Evolutionary conservation across 2,888 invertebrate genomes (phyloP), one percentile per base, ranked within the genome.

Genomic region (Coenonympha arcania): DNA sequence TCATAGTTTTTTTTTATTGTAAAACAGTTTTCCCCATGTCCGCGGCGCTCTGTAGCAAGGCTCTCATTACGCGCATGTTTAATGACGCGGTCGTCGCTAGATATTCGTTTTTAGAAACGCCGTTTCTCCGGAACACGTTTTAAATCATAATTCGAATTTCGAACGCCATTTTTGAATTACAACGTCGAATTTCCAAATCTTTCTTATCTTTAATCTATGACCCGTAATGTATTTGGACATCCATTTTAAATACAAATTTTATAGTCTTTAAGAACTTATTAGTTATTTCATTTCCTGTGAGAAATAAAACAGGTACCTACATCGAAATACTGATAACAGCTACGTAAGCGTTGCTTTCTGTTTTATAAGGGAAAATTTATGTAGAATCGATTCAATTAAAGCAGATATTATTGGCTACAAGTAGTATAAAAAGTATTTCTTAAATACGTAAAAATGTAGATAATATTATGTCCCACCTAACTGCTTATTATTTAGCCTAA

Each of bases 101-200:
- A 83, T 77, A 73, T 71, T 78, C 77, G 73, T 81, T 83, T 81
- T 79, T 80, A 79, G 76, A 79, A 82, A 79, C 84, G 73, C 76
- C 80, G 74, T 85, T 84, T 85, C 84, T 79, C 85, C 83, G 79
- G 84, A 86, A 86, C 86, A 85, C 80, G 86, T 86, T 86, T 84
- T 82, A 84, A 85, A 86, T 85, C 84, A 85, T 85, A 86, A 81
- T 85, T 84, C 79, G 81, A 82, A 78, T 81, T 85, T 84, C 79
- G 81, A 82, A 78, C 81, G 76, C 71, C 66, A 68, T 80, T 80
- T 81, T 83, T 77, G 72, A 83, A 82, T 83, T 83, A 73, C 84
- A 81, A 79, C 84, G 76, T 81, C 73, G 76, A 76, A 79, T 81
- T 79, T 79, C 76, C 69, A 68, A 66, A 68, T 72, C 68, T 74